Base-by-base conservation (phyloP, 1,140 invertebrate genomes). In the Macrobrachium rosenbergii region DNA sequence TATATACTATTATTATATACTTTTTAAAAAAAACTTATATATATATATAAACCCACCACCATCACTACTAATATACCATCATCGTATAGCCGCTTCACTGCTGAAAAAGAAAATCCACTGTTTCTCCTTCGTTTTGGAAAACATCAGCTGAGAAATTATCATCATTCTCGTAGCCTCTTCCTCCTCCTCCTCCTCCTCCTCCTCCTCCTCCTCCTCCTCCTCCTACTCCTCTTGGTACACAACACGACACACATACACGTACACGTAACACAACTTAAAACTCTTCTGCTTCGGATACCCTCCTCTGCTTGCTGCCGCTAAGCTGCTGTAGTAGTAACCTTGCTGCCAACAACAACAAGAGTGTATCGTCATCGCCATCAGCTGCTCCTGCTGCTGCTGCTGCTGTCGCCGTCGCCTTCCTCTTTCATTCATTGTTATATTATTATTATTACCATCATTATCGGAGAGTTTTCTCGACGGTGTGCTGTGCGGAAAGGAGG, bases 191-290 rank as follows among this genome's bases (percentile, higher is more conserved):
- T n/a, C 10, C 79, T 16, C 62, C 21, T 64, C 60, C n/a, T n/a
- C n/a, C n/a, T n/a, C 83, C 78, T 77, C 23, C 21, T 21, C 75
- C 21, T 77, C 73, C 21, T 16, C 23, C 16, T 28, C n/a, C 28
- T n/a, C 10, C 79, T 16, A 21, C 21, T 64, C 60, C 23, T 52
- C 64, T 12, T 67, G 58, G 23, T 45, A 28, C 17, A 75, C 81
- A 45, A 78, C 19, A 79, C 79, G n/a, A 62, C 59, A 81, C 37
- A 63, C 62, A 14, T 52, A 83, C 5, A 58, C 11, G 58, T 75
- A 84, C 43, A 62, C 45, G 72, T 77, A 60, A 77, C 64, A 77
- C 83, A 64, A 86, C 77, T 77, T 79, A 77, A 86, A 76, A 79
- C 43, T 77, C 79, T 72, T 77, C 62, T 59, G 79, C 77, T 67